Conservation (phyloP, 1,140 invertebrate species). For the Macrotrachela quadricornifera region DNA sequence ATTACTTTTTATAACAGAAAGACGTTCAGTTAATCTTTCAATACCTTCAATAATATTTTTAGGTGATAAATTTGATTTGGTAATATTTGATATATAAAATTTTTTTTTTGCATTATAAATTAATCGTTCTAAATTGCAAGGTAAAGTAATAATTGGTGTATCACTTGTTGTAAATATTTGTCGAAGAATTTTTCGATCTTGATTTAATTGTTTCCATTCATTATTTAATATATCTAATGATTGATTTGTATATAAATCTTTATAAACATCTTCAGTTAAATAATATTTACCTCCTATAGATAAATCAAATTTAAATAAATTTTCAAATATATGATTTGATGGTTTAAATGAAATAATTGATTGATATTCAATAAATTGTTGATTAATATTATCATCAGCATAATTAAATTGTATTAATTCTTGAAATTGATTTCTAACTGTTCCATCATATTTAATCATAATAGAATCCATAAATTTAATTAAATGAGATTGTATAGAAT, state of each 20-base stretch:
- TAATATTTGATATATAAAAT: too few species aligned
- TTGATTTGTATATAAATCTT: conserved; percentile 69
- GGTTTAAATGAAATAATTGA: conserved; percentile 79
- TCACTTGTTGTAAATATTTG: conserved; percentile 45
- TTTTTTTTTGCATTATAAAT: conserved; percentile 99
- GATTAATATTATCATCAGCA: conserved; percentile 87
- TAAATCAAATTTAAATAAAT: conserved; percentile 81
- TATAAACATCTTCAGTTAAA: too few species aligned
- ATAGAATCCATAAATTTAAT: conserved; percentile 99
- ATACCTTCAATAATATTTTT: too few species aligned
- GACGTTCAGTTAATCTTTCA: conserved; percentile 14
- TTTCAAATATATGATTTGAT: conserved; percentile 80
- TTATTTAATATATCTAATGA: conserved; percentile 70
- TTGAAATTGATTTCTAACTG: conserved; percentile 29
- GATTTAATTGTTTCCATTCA: conserved; percentile 78
- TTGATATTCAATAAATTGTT: conserved; percentile 84
- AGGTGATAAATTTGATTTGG: too few species aligned
- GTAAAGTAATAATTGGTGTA: conserved; percentile 57
- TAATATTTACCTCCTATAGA: conserved; percentile 90
- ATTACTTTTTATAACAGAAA: conserved; percentile 55
- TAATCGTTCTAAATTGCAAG: conserved; percentile 90
- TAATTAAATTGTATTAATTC: conserved; percentile 83
- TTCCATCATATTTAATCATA: conserved; percentile 55
- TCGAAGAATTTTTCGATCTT: conserved; percentile 61
- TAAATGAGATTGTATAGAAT: conserved; percentile 94